These are phyloP conservation scores for Melinopterus prodromus DNA, from an alignment of 2,888 invertebrate genomes.

Conservation along the genomic window DNA sequence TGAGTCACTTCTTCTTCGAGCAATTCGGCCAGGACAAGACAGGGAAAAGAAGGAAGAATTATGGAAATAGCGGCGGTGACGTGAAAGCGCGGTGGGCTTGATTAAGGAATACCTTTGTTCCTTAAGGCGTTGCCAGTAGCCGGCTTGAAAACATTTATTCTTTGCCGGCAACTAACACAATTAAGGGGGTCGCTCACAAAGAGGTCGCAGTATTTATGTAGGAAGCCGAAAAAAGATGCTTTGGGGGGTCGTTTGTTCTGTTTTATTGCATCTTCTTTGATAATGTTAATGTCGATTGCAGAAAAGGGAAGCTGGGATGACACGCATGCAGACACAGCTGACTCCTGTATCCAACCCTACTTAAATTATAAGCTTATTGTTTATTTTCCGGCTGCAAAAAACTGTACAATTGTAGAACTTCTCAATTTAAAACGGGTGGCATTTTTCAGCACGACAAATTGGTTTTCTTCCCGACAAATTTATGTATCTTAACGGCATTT, in stretches of 20 bases:
- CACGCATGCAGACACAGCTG: background rate
- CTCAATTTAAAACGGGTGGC: too few relatives aligned
- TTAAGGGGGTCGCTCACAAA: background rate
- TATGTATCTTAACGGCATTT: too few relatives aligned
- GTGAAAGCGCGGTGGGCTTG: background rate
- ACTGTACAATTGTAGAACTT: too few relatives aligned
- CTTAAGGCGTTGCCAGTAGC: background rate
- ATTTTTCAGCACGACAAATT: too few relatives aligned
- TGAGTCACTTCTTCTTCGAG: background rate
- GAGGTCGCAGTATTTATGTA: background rate
- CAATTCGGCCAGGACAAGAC: background rate
- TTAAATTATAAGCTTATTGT: too few relatives aligned
- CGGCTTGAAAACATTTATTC: background rate
- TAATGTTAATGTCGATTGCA: background rate
- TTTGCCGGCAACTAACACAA: slow-evolving; percentile 4
- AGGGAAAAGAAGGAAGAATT: background rate
- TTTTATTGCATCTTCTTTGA: background rate
- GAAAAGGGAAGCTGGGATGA: background rate
- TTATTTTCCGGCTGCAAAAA: too few relatives aligned
- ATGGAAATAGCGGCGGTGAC: background rate
- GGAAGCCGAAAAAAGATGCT: background rate
- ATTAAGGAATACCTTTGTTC: background rate
- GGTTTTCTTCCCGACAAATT: too few relatives aligned
- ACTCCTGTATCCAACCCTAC: background rate
- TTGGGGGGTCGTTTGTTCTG: background rate